Conservation (phyloP, 1,140 invertebrate genomes). For the Thalassaphorura encarpata region DNA sequence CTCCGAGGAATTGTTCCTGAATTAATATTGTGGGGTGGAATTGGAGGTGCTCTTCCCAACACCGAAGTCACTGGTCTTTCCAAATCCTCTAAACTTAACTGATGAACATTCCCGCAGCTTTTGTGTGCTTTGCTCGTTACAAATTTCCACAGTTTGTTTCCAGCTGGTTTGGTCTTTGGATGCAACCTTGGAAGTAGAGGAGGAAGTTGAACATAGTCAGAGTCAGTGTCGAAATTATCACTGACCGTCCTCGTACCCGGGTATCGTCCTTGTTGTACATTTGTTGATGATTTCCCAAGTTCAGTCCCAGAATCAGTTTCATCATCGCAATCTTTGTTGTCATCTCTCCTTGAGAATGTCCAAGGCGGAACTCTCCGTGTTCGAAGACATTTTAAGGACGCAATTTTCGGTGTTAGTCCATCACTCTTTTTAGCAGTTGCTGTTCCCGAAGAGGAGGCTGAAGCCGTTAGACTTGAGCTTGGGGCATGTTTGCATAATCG, state of each 20-base stretch:
- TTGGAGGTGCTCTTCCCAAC: conserved; percentile 18
- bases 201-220: conserved; percentile 74
- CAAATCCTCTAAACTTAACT: too few species aligned
- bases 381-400: conserved; percentile 26
- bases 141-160: conserved; percentile 24
- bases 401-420: conserved; percentile 29
- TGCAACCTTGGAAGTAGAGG: conserved; percentile 56
- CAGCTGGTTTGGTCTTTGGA: conserved; percentile 39
- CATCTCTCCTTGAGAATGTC: background rate
- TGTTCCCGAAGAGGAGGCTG: too few species aligned
- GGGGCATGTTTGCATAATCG: too few species aligned
- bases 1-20: too few species aligned
- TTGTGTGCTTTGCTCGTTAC: conserved; percentile 8
- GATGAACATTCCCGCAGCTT: conserved; percentile 1
- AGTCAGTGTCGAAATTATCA: conserved; percentile 71
- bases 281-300: background rate
- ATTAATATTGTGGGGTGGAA: too few species aligned
- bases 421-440: conserved; percentile 17
- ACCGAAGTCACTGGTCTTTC: background rate
- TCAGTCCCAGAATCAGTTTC: background rate
- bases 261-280: conserved; percentile 33
- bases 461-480: too few species aligned
- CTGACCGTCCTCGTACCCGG: conserved; percentile 64
- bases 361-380: conserved; percentile 6
- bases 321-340: background rate